Conservation (phyloP, 1,140 invertebrate genomes). For the Onthophagus taurus region DNA sequence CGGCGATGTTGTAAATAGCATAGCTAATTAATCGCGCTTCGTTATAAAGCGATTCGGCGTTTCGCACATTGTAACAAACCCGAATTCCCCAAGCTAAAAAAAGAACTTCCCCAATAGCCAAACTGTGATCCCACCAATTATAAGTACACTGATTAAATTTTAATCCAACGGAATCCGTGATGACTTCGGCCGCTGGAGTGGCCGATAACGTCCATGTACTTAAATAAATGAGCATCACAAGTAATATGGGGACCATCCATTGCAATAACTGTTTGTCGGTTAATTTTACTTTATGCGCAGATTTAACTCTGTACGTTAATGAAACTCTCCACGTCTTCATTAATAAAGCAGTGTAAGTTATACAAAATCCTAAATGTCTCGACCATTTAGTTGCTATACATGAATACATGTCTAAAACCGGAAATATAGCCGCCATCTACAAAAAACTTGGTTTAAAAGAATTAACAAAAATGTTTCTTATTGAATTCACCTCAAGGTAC, state of each 20-base stretch:
- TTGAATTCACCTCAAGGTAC: constrained; percentile 84
- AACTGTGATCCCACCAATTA: constrained; percentile 88
- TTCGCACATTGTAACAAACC: constrained; percentile 82
- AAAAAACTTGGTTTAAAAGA: constrained; percentile 21
- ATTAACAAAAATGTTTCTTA: not conserved
- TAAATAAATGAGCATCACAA: constrained; percentile 81
- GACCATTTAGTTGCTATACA: constrained; percentile 89
- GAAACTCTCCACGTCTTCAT: constrained; percentile 94
- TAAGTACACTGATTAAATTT: constrained; percentile 82
- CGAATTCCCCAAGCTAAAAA: constrained; percentile 85
- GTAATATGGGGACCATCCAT: constrained; percentile 81
- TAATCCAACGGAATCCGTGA: constrained; percentile 60
- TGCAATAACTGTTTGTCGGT: constrained; percentile 85
- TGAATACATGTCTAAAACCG: constrained; percentile 65
- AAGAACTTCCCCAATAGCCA: constrained; percentile 78
- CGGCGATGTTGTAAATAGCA: constrained; percentile 88
- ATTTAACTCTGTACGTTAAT: constrained; percentile 87
- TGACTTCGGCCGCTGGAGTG: constrained; percentile 66
- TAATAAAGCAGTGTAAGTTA: constrained; percentile 81
- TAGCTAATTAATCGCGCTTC: constrained; percentile 86
- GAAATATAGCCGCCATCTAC: constrained; percentile 86
- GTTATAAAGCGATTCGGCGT: constrained; percentile 86
- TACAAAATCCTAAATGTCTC: constrained; percentile 80
- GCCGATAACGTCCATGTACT: constrained; percentile 81
- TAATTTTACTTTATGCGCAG: constrained; percentile 83